phyloP scores from a whole-genome alignment of 2,797 vertebrate species.

The Scomberomorus guttatus region DNA sequence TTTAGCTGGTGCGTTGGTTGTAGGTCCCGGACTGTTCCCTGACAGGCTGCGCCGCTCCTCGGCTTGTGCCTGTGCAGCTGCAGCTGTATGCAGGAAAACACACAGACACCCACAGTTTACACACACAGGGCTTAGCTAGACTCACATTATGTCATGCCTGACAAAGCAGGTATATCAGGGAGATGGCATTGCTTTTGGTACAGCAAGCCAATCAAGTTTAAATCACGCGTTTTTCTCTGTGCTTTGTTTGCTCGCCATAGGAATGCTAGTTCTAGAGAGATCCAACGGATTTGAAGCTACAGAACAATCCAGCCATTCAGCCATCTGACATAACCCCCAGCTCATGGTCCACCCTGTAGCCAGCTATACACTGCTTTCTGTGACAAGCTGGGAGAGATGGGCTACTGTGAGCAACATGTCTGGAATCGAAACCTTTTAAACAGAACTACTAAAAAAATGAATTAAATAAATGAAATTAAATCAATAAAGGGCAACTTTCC shows the following conservation, averaged over 20 bases:
- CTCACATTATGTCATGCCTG: slow-evolving; percentile 3
- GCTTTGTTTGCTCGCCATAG: slow-evolving; percentile 54
- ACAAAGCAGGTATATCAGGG: neutral
- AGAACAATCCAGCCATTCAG: slow-evolving; percentile 79
- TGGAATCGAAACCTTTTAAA: slow-evolving; percentile 34
- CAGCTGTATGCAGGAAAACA: slow-evolving; percentile 84
- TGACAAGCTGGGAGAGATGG: slow-evolving; percentile 44
- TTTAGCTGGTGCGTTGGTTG: slow-evolving; percentile 80
- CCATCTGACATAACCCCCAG: slow-evolving; percentile 47
- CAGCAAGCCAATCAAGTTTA: slow-evolving; percentile 6
- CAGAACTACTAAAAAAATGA: neutral
- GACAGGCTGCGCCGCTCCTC: slow-evolving; percentile 92
- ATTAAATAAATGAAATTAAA: neutral
- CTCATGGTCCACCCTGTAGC: slow-evolving; percentile 54
- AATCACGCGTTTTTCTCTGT: slow-evolving; percentile 42
- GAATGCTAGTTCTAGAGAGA: slow-evolving; percentile 59
- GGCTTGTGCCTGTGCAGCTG: slow-evolving; percentile 92
- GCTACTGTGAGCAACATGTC: slow-evolving; percentile 36
- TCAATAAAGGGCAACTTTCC: neutral
- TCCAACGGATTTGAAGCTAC: slow-evolving; percentile 61
- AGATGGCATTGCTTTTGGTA: slow-evolving; percentile 1
- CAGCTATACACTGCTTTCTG: slow-evolving; percentile 52
- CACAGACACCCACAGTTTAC: slow-evolving; percentile 29
- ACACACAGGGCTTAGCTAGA: slow-evolving; percentile 7
- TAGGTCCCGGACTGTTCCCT: slow-evolving; percentile 80